Base-by-base conservation (phyloP, 2,888 invertebrate species). In the Salpingus planirostris region DNA sequence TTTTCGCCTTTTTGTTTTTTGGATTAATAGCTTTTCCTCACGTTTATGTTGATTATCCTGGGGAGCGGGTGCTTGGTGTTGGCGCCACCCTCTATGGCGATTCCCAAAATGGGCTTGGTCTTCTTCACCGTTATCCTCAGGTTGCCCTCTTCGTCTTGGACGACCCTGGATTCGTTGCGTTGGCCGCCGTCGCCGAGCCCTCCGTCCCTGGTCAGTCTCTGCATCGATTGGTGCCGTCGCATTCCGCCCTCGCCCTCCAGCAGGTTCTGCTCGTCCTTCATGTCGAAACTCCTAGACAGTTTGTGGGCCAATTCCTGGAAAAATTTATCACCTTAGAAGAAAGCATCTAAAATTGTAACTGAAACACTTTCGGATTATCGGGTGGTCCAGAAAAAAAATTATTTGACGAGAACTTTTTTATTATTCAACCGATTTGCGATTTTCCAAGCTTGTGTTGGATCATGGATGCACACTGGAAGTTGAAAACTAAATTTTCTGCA, bases 61-160 rank as follows among this genome's bases (percentile, higher is more conserved):
- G 95, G 95, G 56, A 93, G 72, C 33, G 90, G 88, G 67, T 95
- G 93, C 59, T 87, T 86, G 25, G 95, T 95, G 66, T 96, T 92
- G 53, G 89, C 88, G 42, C 96, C 96, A 40, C 96, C 96, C 69
- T 95, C 95, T 56, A 96, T 95, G 43, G 93, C 95, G 57, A 96
- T 90, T 47, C 96, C 95, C 53, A 96, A 76, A 56, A 90, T 89
- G 27, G 92, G 88, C 67, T 91, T 91, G 32, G 85, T 87, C 70
- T 95, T 95, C 67, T 86, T 86, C 48, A 95, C 88, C 47, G 83
- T 82, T 54, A 92, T 83, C 62, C 87, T 76, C 55, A 90, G 74
- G 67, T 88, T 88, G 49, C 89, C 89, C 66, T 86, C 86, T 65
- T 86, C 81, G 67, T 89, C 89, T 52, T 82, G 73, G 54, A 84